Percentiles rank a stretch among this genome's conserved stretches.
These are phyloP conservation scores for Calliphora vomitoria DNA, from an alignment of 2,888 invertebrate species.

Conservation along the genomic window DNA sequence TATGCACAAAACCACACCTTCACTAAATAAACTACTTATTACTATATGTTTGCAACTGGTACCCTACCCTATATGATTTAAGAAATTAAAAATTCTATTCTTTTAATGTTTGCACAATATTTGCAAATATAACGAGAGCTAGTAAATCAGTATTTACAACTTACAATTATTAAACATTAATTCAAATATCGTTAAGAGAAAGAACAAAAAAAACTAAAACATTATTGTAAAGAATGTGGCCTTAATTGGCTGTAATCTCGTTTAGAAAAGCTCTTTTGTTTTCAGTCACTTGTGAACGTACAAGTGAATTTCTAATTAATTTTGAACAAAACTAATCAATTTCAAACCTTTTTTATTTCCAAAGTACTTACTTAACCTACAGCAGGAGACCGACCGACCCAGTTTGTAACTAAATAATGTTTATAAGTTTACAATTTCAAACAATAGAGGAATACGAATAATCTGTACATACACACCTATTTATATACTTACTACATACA, in stretches of 20 bases:
- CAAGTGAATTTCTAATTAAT: conserved; percentile 49
- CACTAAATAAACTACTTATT: too few relatives aligned
- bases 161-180: neutral
- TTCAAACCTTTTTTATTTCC: conserved; percentile 19
- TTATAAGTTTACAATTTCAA: neutral
- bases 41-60: too few relatives aligned
- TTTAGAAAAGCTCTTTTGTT: conserved; percentile 1
- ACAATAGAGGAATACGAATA: neutral
- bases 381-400: conserved; percentile 36
- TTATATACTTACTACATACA: neutral
- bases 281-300: conserved; percentile 25
- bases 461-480: neutral
- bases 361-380: conserved; percentile 63
- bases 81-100: neutral
- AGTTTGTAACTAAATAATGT: conserved; percentile 34
- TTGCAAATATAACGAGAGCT: too few relatives aligned
- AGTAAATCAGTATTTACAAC: too few relatives aligned
- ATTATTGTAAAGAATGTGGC: neutral
- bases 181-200: neutral
- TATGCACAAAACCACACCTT: too few relatives aligned
- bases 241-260: conserved; percentile 37
- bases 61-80: too few relatives aligned
- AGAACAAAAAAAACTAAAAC: neutral
- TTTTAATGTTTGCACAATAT: neutral
- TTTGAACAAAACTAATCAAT: conserved; percentile 38